Base-by-base conservation (phyloP, 2,113 vertebrate species). In the Acrocephalus kingi region DNA sequence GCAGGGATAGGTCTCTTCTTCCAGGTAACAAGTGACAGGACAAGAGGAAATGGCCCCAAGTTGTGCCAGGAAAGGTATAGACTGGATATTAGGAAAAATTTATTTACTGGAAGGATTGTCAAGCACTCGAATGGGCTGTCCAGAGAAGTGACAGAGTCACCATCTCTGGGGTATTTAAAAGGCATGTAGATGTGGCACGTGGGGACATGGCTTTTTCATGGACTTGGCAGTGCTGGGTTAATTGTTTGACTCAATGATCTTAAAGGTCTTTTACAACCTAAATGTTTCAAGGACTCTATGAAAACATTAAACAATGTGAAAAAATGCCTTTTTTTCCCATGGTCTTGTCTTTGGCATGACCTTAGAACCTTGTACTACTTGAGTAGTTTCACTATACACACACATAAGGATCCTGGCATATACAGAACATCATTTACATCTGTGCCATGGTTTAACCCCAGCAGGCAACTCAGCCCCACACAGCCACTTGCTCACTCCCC, bases 1-100 rank as follows among this genome's bases (percentile, higher is more conserved):
- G 41, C 0, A 0, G 7, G 2, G 10, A 14, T 61, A 0, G 0
- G 17, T 39, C 33, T 81, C 27, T 84, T 86, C 28, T 80, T 6
- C 37, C 43, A 33, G 19, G 21, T 55, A 33, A 33, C 24, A 76
- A 76, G 16, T 1, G 3, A 64, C 18, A 68, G 54, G 24, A 54
- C 10, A 35, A 41, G 39, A 85, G n/a, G 10, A 75, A 49, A 56
- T 1, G 7, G 23, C n/a, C 27, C 67, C 41, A 58, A 10, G 16
- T 14, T 73, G 39, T 3, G 1, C 17, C 35, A 64, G 10, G 10
- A 41, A 68, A 81, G n/a, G 19, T 41, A 86, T 35, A 69, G 35
- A 8, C 4, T 61, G 25, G 49, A 4, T 51, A 51, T 51, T n/a
- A 51, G 39, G 41, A 58, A 71, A 71, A 45, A 12, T 7, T 15